Percentiles rank a stretch among this genome's conserved stretches.
These are phyloP conservation scores for Brachirus orientalis DNA, from an alignment of 2,113 vertebrate genomes.

Conservation along the genomic window DNA sequence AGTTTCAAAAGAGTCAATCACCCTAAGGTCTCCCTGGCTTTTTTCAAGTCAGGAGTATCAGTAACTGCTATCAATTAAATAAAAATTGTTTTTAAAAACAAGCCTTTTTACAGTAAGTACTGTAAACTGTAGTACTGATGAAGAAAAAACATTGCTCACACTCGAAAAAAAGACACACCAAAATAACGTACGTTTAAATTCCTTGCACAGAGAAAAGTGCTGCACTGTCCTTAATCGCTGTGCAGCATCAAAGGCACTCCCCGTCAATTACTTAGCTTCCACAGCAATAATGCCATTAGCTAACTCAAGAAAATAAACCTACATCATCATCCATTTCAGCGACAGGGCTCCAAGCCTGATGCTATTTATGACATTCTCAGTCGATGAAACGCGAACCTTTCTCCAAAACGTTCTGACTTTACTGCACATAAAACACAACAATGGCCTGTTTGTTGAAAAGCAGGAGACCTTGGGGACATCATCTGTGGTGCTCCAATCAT, in stretches of 20 bases:
- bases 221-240: neutral
- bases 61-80: neutral
- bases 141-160: neutral
- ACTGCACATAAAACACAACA: neutral
- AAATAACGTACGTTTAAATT: constrained; percentile 18
- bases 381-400: neutral
- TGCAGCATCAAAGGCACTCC: constrained; percentile 9
- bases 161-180: neutral
- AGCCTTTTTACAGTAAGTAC: too few species aligned
- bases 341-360: neutral
- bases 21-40: neutral
- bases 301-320: neutral
- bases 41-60: neutral
- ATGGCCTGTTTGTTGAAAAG: neutral
- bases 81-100: too few species aligned
- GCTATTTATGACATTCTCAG: neutral
- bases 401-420: constrained; percentile 2
- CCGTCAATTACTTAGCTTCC: constrained; percentile 24
- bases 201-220: neutral
- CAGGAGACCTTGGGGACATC: neutral
- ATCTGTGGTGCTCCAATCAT: constrained; percentile 9
- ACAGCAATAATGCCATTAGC: constrained; percentile 11
- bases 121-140: too few species aligned
- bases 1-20: constrained; percentile 9
- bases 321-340: neutral